phyloP scores from a whole-genome alignment of 2,113 vertebrate species.

The Dissostichus mawsoni region DNA sequence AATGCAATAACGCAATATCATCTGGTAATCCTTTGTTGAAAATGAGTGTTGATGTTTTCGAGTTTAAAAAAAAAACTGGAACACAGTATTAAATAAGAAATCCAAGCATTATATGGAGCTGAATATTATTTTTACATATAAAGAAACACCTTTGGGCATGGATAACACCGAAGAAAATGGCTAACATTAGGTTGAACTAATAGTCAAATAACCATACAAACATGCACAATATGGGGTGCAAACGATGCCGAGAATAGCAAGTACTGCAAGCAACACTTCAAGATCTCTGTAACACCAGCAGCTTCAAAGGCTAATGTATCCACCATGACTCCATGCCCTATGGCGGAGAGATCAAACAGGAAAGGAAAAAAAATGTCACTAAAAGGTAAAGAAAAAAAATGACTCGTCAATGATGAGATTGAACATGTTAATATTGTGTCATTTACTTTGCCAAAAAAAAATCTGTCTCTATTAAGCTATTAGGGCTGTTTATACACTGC shows the following conservation, averaged over 20 bases:
- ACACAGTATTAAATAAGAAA: background rate
- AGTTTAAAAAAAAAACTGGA: background rate
- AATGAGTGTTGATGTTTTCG: background rate
- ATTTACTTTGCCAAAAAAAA: background rate
- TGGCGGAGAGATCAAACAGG: conserved; percentile 35
- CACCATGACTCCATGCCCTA: conserved; percentile 31
- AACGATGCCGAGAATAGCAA: conserved; percentile 18
- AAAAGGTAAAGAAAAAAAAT: background rate
- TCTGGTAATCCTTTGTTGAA: background rate
- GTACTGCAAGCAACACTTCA: background rate
- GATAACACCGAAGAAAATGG: background rate
- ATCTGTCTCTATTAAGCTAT: too few species aligned
- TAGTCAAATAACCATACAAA: conserved; percentile 16
- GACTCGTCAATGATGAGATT: conserved; percentile 18
- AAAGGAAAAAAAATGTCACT: conserved; percentile 15
- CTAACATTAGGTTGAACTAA: background rate
- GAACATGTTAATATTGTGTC: conserved; percentile 14
- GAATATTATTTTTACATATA: background rate
- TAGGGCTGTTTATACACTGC: too few species aligned
- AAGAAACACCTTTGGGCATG: background rate
- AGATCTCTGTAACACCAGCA: conserved; percentile 13
- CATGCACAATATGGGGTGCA: background rate
- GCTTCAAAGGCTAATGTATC: conserved; percentile 48
- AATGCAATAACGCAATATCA: background rate
- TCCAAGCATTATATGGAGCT: background rate